Evolutionary conservation across 2,113 vertebrate genomes (phyloP), one percentile per base, ranked within the genome.

Genomic region (Eleginops maclovinus): DNA sequence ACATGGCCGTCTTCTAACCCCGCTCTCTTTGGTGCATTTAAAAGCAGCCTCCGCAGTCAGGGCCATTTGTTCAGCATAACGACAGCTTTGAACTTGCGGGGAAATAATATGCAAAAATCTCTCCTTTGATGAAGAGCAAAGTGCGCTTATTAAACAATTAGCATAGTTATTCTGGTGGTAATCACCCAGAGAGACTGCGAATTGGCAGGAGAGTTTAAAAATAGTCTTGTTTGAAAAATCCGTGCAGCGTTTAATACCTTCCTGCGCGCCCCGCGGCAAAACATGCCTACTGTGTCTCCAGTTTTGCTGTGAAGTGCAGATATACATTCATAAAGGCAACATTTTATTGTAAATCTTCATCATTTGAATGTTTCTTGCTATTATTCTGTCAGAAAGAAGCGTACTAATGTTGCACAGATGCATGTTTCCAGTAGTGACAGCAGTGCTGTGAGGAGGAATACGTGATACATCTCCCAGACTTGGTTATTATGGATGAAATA

Each of bases 61-160:
- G 65, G 74, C 73, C 87, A 79, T 91, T 92, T 90, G 66, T 88
- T 88, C 81, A 75, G 74, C 62, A 68, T 85, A 72, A 84, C n/a
- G 46, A 81, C 79, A 77, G 87, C 92, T 92, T 91, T 93, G 85
- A 93, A 93, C 82, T 87, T 75, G 77, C 46, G 54, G 75, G 31
- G 79, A 61, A 81, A 89, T 79, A 87, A 80, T 86, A 89, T 93
- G 85, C 83, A 87, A 79, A 87, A 89, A 82, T 72, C 28, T 64
- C 40, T 77, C 75, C 84, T 94, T 92, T 93, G 89, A 93, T 91
- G 89, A 61, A n/a, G 59, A 84, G 86, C 80, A 91, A 89, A 93
- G 86, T 84, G 89, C 59, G 66, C 84, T 90, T 89, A 88, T 93
- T 93, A 89, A 91, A 93, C 90, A 91, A 92, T 93, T 91, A 89